Conservation (phyloP, 30 jellyfish, hydroid and myxozoan genomes). For the Phacellophora camtschatica region DNA sequence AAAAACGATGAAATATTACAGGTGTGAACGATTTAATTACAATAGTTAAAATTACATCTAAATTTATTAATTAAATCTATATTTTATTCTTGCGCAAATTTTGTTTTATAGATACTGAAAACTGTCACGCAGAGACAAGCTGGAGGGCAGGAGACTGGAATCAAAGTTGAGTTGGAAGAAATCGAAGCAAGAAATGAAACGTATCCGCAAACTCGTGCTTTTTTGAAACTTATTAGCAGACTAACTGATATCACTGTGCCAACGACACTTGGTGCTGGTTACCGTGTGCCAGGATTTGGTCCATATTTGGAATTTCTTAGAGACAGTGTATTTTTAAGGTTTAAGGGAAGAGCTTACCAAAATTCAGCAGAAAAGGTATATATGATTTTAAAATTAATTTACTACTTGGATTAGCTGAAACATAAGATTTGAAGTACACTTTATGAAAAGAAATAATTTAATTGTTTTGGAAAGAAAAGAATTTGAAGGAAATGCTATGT, state of each 20-base stretch:
- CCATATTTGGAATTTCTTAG: conserved; percentile 80
- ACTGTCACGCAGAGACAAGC: conserved; percentile 31
- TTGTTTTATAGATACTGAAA: conserved; percentile 15
- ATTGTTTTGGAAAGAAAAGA: too few relatives aligned
- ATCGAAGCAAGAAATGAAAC: conserved; percentile 86
- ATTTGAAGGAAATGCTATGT: too few relatives aligned
- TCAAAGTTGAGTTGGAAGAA: conserved; percentile 78
- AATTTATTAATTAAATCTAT: too few relatives aligned
- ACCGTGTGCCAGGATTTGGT: conserved; percentile 88
- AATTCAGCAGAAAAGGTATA: conserved; percentile 75
- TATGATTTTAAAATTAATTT: too few relatives aligned
- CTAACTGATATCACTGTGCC: conserved; percentile 78
- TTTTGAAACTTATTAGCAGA: conserved; percentile 55
- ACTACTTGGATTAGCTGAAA: too few relatives aligned
- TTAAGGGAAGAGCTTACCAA: conserved; percentile 89
- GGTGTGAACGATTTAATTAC: too few relatives aligned
- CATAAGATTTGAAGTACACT: too few relatives aligned
- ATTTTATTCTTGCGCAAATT: not conserved
- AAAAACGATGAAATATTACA: too few relatives aligned
- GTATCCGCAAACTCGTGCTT: conserved; percentile 90
- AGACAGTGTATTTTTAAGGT: conserved; percentile 76
- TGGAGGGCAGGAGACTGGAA: conserved; percentile 62
- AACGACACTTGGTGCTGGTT: conserved; percentile 94
- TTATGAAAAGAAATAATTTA: too few relatives aligned
- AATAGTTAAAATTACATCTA: too few relatives aligned